These are phyloP conservation scores for Falco novaeseelandiae DNA, from an alignment of 2,797 vertebrate species.

Conservation along the genomic window DNA sequence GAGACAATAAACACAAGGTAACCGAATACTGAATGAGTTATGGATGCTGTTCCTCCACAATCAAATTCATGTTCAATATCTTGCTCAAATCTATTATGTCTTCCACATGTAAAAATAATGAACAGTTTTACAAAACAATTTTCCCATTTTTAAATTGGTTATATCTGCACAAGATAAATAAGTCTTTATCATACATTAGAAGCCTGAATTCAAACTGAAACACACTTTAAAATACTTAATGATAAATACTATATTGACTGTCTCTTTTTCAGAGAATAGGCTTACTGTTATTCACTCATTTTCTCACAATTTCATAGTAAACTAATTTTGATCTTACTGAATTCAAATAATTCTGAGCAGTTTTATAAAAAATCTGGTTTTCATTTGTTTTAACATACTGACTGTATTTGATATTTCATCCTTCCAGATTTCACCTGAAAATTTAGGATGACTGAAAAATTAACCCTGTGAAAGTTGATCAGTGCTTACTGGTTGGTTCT, in stretches of 20 bases:
- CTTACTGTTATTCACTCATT: not conserved
- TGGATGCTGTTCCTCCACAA: not conserved
- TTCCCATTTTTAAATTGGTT: not conserved
- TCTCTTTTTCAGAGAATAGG: not conserved
- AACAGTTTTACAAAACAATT: slow-evolving; percentile 15
- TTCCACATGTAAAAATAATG: slow-evolving; percentile 24
- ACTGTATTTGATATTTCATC: slow-evolving; percentile 14
- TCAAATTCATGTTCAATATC: slow-evolving; percentile 11
- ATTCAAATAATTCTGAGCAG: not conserved
- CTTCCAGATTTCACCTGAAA: not conserved
- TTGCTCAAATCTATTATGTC: not conserved
- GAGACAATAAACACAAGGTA: not conserved
- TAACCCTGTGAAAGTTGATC: not conserved
- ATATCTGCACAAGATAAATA: not conserved
- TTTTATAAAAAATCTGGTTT: not conserved
- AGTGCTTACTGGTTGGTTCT: slow-evolving; percentile 45
- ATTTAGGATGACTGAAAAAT: not conserved
- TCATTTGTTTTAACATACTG: not conserved
- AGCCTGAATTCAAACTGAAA: not conserved
- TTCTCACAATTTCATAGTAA: not conserved
- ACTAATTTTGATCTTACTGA: not conserved
- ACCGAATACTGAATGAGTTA: slow-evolving; percentile 12
- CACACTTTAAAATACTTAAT: not conserved
- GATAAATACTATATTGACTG: not conserved
- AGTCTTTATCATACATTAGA: not conserved